Base-by-base conservation (phyloP, 1,140 invertebrate species). In the Oedothorax gibbosus region DNA sequence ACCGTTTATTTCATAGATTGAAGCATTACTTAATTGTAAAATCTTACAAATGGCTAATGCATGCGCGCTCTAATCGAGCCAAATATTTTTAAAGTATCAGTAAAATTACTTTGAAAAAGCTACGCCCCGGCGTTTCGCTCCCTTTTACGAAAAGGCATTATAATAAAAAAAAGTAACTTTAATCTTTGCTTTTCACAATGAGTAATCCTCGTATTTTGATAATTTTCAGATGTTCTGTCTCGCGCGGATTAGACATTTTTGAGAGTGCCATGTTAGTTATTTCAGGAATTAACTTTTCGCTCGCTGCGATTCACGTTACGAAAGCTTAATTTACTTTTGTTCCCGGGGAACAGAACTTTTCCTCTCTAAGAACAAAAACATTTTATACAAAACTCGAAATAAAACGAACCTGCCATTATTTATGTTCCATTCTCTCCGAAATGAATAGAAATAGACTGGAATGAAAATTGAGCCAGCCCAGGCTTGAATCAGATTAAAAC, bases 301-400 rank as follows among this genome's bases (percentile, higher is more conserved):
- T 73, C 76, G 75, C 76, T 68, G 69, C 72, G 53, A 75, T 76
- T 20, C 53, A 66, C 71, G 68, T 71, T 71, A 50, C 76, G 81
- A 84, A 84, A 84, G 81, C 81, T 84, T 84, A 84, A 72, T 75
- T 84, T 75, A 84, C 81, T 84, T 84, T 76, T 84, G 81, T 84
- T 76, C 76, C 64, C n/a, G 68, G 50, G 35, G 50, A 57, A 81
- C 49, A 6, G 80, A 82, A 72, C 68, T 73, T 66, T n/a, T n/a
- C 53, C 62, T 15, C 62, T 56, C 56, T 21, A 81, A 71, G 66
- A 81, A 81, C 78, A 81, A 82, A 82, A 82, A 72, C 64, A 35
- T 57, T 81, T 69, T 60, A 81, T 81, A 81, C 66, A 81, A 81
- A 81, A 57, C 71, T 20, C 35, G 72, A 69, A 81, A 81, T 81